Evolutionary conservation across 2,888 invertebrate species (phyloP), one percentile per base, ranked within the genome.

Genomic region (Drosophila dives): DNA sequence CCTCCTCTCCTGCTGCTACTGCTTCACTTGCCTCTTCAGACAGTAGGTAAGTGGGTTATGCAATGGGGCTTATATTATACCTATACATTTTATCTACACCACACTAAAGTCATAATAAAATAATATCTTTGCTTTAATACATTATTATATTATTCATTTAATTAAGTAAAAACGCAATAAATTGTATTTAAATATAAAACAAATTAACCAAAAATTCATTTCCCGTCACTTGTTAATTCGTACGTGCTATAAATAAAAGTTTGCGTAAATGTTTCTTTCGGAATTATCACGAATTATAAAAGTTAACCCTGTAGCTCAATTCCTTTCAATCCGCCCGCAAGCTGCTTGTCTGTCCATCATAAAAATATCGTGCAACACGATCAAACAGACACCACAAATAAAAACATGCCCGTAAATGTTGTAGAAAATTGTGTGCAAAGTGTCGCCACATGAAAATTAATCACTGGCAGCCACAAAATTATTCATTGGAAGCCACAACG

Each of bases 361-460:
- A 63, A 54, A 61, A 49, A 71, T 56, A 34, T 78, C 73, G 68
- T 60, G 64, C 42, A 60, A 59, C 62, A 64, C 45, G 45, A 45
- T 45, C 45, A 45, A 45, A 20, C 20, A 45, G 7, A 45, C 20
- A 45, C 20, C 7, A 45, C 15, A 23, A 45, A 45, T 23, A 45
- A 54, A 48, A 62, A 61, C 56, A 51, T 59, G 36, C 17, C 64
- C 68, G 66, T 76, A 72, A 78, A 81, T 78, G 15, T 74, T 64
- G 58, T 58, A 77, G 69, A 71, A 76, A 75, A 77, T 72, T 68
- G 64, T 70, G 66, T 77, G 73, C 73, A 70, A 66, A 70, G 61
- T 65, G 71, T 79, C 65, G 71, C 49, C 69, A 75, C 64, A 76
- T 73, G 58, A 36, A 73, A 75, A 83, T 86, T 86, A 88, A 86